Base-by-base conservation (phyloP, 2,888 invertebrate genomes). In the Drosophila antonietae region DNA sequence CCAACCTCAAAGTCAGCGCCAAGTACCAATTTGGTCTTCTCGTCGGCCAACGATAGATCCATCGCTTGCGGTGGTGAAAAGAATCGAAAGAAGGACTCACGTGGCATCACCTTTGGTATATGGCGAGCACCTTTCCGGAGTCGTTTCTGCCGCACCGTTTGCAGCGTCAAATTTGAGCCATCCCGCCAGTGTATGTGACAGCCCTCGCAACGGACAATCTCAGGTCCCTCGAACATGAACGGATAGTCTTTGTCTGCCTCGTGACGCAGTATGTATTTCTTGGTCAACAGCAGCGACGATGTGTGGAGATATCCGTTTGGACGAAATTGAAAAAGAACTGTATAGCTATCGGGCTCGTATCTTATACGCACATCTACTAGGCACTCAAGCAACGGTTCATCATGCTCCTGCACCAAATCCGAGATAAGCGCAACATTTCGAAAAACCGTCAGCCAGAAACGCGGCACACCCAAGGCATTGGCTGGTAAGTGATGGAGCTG, bases 361-460 rank as follows among this genome's bases (percentile, higher is more conserved):
- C 52, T 53, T 12, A 86, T 71, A 20, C 86, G 76, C 28, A 87
- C 75, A 41, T 86, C 86, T 14, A 55, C 8, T 43, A 86, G 67
- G 10, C 62, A 75, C 60, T 81, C 80, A 0, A 86, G 78, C 65
- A 86, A 47, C 7, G 78, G 76, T 51, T 87, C 86, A 23, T 86
- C 87, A 31, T 87, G 81, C 20, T 83, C 80, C 65, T 87, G 78
- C 20, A 86, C 81, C 18, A 81, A 51, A 46, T 85, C 85, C 7
- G 86, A 87, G 28, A 86, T 80, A 18, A 80, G 53, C 0, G 81
- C 37, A 12, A 86, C 83, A 70, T 87, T 86, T 9, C 84, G 86
- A 33, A 87, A 87, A 6, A 86, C 81, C 7, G 78, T 83, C n/a
- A 86, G 53, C 86, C 86, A 86, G 35, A 86, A 86, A 1, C 80